A percentile compares a stretch with the other conserved stretches of the same genome.
Conservation (phyloP, 2,113 vertebrate species). For the Craseonycteris thonglongyai region DNA sequence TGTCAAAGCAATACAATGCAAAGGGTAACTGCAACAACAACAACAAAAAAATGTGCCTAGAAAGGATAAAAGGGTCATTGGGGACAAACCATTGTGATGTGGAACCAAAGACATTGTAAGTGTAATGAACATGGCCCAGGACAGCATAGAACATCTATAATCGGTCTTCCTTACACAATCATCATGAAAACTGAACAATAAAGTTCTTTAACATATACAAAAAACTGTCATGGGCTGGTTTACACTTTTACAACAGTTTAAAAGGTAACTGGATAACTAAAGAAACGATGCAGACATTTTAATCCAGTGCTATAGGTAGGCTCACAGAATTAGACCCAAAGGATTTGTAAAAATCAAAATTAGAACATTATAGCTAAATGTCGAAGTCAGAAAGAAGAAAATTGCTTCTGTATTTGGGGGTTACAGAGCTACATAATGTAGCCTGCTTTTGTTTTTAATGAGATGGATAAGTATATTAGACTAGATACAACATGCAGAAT, state of each 20-base stretch:
- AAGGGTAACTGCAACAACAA: constrained; percentile 91
- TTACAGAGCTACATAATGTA: constrained; percentile 78
- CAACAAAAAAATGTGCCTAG: constrained; percentile 85
- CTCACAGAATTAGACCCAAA: constrained; percentile 89
- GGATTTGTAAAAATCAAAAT: constrained; percentile 83
- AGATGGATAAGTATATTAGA: constrained; percentile 80
- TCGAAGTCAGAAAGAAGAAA: constrained; percentile 85
- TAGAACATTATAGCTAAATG: constrained; percentile 88
- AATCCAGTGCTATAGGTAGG: constrained; percentile 88
- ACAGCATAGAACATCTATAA: constrained; percentile 89
- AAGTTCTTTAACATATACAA: constrained; percentile 95
- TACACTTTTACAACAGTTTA: constrained; percentile 85
- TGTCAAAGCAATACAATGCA: constrained; percentile 97
- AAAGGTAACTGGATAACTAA: constrained; percentile 85
- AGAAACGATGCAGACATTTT: constrained; percentile 88
- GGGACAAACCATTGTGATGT: constrained; percentile 87
- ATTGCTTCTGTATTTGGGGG: constrained; percentile 81
- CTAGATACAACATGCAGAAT: constrained; percentile 81
- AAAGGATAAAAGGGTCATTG: constrained; percentile 78
- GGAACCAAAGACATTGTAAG: constrained; percentile 87
- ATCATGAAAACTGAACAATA: constrained; percentile 95
- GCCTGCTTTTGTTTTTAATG: constrained; percentile 67
- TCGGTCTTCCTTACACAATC: constrained; percentile 89
- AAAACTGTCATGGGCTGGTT: constrained; percentile 88
- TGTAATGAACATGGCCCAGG: constrained; percentile 92